Percentiles rank a stretch among this genome's conserved stretches.
These are phyloP conservation scores for Pherbina coryleti DNA, from an alignment of 2,888 invertebrate species.

Conservation along the genomic window DNA sequence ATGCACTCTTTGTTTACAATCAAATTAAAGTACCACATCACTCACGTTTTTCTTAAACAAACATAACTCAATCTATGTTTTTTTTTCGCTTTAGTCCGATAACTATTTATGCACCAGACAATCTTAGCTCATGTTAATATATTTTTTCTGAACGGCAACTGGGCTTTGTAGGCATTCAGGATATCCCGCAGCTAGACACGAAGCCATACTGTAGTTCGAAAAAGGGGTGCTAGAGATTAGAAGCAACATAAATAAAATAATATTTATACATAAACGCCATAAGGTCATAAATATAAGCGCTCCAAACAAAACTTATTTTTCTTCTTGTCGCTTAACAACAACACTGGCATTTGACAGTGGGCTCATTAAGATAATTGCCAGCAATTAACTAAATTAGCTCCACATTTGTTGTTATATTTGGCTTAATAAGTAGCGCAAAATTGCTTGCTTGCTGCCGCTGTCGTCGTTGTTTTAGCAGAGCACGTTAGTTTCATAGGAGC, in stretches of 20 bases:
- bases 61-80: neutral
- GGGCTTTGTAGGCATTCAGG: neutral
- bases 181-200: neutral
- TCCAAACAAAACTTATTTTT: slow-evolving; percentile 39
- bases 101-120: slow-evolving; percentile 40
- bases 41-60: neutral
- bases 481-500: too few species aligned
- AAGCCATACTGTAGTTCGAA: neutral
- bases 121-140: slow-evolving; percentile 12
- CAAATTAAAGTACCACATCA: neutral
- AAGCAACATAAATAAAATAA: neutral
- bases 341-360: slow-evolving; percentile 47
- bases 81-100: neutral
- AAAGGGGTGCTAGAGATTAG: neutral
- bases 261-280: slow-evolving; percentile 49
- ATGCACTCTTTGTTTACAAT: neutral
- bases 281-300: slow-evolving; percentile 59
- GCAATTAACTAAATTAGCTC: slow-evolving; percentile 67
- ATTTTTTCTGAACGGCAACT: neutral
- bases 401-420: slow-evolving; percentile 43
- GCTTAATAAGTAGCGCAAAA: neutral
- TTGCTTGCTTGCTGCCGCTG: too few species aligned
- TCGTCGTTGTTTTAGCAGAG: too few species aligned
- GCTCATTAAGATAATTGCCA: slow-evolving; percentile 68
- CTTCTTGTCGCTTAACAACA: slow-evolving; percentile 22